Evolutionary conservation across 35 echinoderm and acorn worm species (phyloP).

Genomic region (Antedon bifida): DNA sequence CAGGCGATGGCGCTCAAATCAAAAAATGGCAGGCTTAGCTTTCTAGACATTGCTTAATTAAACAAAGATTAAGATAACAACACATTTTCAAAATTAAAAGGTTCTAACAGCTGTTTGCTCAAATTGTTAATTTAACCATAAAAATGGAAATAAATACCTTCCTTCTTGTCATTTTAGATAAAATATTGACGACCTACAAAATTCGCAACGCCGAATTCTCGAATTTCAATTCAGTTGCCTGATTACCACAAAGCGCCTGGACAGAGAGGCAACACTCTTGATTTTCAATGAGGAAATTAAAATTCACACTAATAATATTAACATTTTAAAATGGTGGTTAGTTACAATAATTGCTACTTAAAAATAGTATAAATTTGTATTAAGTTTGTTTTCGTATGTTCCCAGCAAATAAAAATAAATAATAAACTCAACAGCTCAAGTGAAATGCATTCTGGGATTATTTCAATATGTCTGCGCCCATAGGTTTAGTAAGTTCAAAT

Average conservation of each 20-base stretch:
- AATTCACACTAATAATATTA: too few species aligned
- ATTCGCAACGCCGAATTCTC: too few species aligned
- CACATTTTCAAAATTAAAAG: background rate
- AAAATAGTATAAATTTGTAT: too few species aligned
- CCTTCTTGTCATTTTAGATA: conserved; percentile 1
- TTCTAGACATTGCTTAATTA: background rate
- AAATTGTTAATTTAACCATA: background rate
- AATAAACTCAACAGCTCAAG: background rate
- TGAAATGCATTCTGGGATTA: background rate
- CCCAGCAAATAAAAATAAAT: too few species aligned
- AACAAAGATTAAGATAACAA: background rate
- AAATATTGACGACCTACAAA: too few species aligned
- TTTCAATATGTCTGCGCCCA: background rate
- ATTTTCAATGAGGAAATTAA: too few species aligned
- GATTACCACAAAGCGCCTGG: too few species aligned
- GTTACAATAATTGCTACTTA: too few species aligned
- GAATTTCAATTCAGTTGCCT: too few species aligned
- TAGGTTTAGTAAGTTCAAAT: background rate
- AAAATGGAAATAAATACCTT: background rate
- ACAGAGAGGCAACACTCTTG: too few species aligned
- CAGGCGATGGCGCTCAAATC: background rate
- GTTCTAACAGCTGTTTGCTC: background rate
- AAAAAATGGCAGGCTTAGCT: background rate
- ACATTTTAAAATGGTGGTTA: too few species aligned
- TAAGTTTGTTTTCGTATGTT: too few species aligned